Evolutionary conservation across 37 sponge, comb jelly and placozoan species (phyloP), one percentile per base, ranked within the genome.

Genomic region (Chondrosia reniformis): DNA sequence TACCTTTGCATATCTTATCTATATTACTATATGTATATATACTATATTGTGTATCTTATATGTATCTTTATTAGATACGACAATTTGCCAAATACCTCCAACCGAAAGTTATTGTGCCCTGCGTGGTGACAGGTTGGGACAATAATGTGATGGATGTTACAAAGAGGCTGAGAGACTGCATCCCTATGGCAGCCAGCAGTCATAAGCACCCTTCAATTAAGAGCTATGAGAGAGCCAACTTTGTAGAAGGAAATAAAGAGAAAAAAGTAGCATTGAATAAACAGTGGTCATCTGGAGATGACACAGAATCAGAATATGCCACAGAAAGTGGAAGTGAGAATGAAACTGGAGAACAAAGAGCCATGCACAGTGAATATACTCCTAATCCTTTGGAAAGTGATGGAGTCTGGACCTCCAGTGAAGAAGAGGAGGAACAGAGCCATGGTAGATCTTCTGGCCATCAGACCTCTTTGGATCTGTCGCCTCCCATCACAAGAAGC

Each of bases 81-180:
- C 77, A 79, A 12, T 88, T 93, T 76, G 77, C 86, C 0, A 42
- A 42, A 27, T 88, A 93, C 49, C 25, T 93, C 45, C 67, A 38
- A 33, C 93, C 93, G 27, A 55, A 55, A 37, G 54, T 65, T 27
- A 75, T 93, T 33, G 78, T 93, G 1, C 93, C 93, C 0, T 88
- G 89, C 78, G 89, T 85, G 15, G 81, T 86, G 21, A 84, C 92
- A 38, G 65, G 22, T 15, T 63, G 72, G 72, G 72, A 69, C 43
- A 43, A 1, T 10, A 69, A 36, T 9, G 17, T 44, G 6, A 36
- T 69, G 43, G 72, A 69, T 69, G 72, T 69, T 15, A 37, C 9
- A 37, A 13, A 40, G 72, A 69, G 72, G 36, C n/a, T 69, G 72
- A 69, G 42, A 25, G 72, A 69, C 43, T 44, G 39, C 8, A 44